A percentile compares a stretch with the other conserved stretches of the same genome.
Conservation (phyloP, 2,797 vertebrate species). For the Myotis planiceps region DNA sequence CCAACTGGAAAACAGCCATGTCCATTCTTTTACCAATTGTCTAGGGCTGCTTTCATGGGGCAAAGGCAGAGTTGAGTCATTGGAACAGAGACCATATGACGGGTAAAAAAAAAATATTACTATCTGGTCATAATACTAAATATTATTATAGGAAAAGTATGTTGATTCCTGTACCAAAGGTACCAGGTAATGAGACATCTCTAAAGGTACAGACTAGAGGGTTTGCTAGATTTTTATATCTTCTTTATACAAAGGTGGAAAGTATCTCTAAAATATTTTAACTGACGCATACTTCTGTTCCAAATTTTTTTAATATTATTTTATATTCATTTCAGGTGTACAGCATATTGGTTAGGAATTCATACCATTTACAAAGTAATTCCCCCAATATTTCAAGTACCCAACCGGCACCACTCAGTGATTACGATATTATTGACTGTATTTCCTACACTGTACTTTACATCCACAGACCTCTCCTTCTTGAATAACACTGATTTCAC, state of each 20-base stretch:
- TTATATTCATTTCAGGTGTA: not conserved
- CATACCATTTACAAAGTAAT: not conserved
- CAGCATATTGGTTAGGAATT: not conserved
- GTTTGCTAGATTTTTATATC: not conserved
- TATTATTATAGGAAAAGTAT: not conserved
- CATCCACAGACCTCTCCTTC: not conserved
- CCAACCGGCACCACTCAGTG: not conserved
- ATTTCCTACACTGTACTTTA: not conserved
- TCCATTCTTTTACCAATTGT: not conserved
- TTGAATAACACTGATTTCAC: constrained; percentile 9
- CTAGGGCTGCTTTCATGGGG: not conserved
- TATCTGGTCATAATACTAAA: not conserved
- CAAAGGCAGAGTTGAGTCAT: not conserved
- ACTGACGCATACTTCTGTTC: not conserved
- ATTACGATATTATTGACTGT: not conserved
- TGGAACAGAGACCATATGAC: not conserved
- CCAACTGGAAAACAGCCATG: not conserved
- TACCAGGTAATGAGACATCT: not conserved
- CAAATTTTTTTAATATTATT: not conserved
- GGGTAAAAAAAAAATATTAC: not conserved
- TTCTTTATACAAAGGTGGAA: not conserved
- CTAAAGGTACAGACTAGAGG: not conserved
- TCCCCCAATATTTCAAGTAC: not conserved
- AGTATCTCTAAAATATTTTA: constrained; percentile 34
- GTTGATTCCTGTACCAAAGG: not conserved